Conservation (phyloP, 2,113 vertebrate genomes). For the Myodes glareolus region DNA sequence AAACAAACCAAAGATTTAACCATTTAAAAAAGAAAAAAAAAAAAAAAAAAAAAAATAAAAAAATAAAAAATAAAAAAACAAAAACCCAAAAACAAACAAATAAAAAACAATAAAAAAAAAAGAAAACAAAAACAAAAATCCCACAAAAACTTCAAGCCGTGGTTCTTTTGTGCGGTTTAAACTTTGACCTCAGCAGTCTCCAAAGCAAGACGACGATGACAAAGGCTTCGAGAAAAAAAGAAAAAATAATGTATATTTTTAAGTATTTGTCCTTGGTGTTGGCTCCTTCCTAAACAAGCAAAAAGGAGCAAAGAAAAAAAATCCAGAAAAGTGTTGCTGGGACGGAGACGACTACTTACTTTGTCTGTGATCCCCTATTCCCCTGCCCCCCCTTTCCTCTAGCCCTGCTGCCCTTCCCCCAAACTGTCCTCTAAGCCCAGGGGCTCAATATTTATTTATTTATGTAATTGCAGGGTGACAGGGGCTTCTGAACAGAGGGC, state of each 20-base stretch:
- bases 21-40: slow-evolving; percentile 75
- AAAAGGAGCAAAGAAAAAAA: slow-evolving; percentile 59
- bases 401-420: slow-evolving; percentile 32
- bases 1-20: slow-evolving; percentile 85
- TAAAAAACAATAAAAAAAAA: slow-evolving; percentile 56
- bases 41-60: slow-evolving; percentile 70
- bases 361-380: slow-evolving; percentile 74
- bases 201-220: slow-evolving; percentile 79
- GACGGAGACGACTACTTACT: slow-evolving; percentile 80
- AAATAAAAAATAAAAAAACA: slow-evolving; percentile 39
- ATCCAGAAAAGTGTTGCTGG: slow-evolving; percentile 77
- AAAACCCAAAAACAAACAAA: not conserved
- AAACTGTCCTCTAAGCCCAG: slow-evolving; percentile 63
- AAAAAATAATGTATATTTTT: slow-evolving; percentile 82
- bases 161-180: slow-evolving; percentile 73
- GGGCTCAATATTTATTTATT: slow-evolving; percentile 83
- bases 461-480: slow-evolving; percentile 77
- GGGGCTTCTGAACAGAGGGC: slow-evolving; percentile 52
- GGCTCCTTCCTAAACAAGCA: slow-evolving; percentile 77
- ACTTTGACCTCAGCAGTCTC: slow-evolving; percentile 82
- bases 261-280: slow-evolving; percentile 81
- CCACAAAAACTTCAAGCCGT: slow-evolving; percentile 74
- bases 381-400: not conserved
- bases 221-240: slow-evolving; percentile 48
- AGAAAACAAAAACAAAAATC: slow-evolving; percentile 62